Evolutionary conservation across 1,140 invertebrate genomes (phyloP).

Genomic region (Euura saliciscinereae): DNA sequence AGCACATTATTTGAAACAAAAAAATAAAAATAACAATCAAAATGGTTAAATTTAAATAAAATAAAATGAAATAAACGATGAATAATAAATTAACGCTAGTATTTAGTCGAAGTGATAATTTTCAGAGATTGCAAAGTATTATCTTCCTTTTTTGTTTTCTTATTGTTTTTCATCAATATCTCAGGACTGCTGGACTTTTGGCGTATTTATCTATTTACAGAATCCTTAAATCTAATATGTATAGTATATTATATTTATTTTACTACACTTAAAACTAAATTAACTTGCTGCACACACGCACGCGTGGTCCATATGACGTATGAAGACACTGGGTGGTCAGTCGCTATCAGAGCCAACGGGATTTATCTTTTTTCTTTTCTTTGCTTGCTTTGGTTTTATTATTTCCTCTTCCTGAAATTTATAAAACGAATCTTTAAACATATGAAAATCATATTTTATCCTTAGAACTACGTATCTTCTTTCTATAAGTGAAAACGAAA

Average conservation of each 20-base stretch:
- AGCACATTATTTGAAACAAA: too few relatives aligned
- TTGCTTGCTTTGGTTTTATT: conserved; percentile 82
- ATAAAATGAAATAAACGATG: neutral
- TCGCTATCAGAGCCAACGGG: conserved; percentile 80
- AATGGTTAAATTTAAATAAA: conserved; percentile 20
- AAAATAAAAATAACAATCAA: conserved; percentile 21
- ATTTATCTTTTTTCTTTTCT: conserved; percentile 82
- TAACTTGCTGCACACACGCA: conserved; percentile 53
- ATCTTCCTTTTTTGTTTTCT: too few relatives aligned
- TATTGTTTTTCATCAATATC: neutral
- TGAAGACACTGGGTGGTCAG: conserved; percentile 54
- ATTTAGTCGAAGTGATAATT: conserved; percentile 3
- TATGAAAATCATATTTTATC: conserved; percentile 18
- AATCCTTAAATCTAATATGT: conserved; percentile 20
- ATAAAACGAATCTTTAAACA: conserved; percentile 19
- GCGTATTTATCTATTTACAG: conserved; percentile 11
- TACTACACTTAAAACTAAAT: conserved; percentile 55
- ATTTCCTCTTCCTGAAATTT: conserved; percentile 77
- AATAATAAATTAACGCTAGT: neutral
- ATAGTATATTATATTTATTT: conserved; percentile 51
- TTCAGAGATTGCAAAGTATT: conserved; percentile 23
- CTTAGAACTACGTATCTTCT: neutral
- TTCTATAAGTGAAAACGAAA: conserved; percentile 20
- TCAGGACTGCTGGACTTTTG: conserved; percentile 3
- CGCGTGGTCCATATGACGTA: conserved; percentile 52